Evolutionary conservation across 64 coral and sea anemone species (phyloP).

Genomic region (Actinia tenebrosa): DNA sequence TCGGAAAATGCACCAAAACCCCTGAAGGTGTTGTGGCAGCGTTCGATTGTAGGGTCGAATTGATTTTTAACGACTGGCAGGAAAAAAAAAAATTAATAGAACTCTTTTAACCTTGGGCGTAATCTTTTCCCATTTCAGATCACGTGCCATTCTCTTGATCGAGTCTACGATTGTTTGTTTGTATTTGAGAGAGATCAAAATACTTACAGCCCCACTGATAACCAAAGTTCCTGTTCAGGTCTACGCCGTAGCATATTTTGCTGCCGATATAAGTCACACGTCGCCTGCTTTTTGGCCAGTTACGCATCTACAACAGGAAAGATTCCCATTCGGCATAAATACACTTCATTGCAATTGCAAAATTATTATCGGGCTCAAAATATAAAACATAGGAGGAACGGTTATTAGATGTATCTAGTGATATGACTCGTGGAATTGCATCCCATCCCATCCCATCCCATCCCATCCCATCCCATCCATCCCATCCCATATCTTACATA

Average conservation of each 20-base stretch:
- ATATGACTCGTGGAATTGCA: too few relatives aligned
- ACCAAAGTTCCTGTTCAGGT: conserved; percentile 64
- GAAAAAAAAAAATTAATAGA: neutral
- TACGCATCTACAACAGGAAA: neutral
- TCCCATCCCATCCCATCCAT: neutral
- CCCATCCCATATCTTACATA: too few relatives aligned
- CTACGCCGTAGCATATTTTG: conserved; percentile 27
- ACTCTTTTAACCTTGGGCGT: too few relatives aligned
- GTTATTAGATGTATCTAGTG: too few relatives aligned
- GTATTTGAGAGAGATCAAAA: neutral
- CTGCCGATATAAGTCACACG: neutral
- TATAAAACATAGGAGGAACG: too few relatives aligned
- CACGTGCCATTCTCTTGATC: too few relatives aligned
- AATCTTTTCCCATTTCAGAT: too few relatives aligned
- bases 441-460: too few relatives aligned
- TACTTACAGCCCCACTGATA: conserved; percentile 58
- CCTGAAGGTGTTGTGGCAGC: conserved; percentile 43
- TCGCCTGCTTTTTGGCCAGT: conserved; percentile 60
- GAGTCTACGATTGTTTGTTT: too few relatives aligned
- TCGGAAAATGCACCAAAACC: conserved; percentile 53
- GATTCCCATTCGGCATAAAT: neutral
- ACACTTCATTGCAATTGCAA: too few relatives aligned
- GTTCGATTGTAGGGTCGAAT: conserved; percentile 4
- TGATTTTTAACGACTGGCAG: neutral
- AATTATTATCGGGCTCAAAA: too few relatives aligned